Base-by-base conservation (phyloP, 2,113 vertebrate genomes). In the Salvator merianae region DNA sequence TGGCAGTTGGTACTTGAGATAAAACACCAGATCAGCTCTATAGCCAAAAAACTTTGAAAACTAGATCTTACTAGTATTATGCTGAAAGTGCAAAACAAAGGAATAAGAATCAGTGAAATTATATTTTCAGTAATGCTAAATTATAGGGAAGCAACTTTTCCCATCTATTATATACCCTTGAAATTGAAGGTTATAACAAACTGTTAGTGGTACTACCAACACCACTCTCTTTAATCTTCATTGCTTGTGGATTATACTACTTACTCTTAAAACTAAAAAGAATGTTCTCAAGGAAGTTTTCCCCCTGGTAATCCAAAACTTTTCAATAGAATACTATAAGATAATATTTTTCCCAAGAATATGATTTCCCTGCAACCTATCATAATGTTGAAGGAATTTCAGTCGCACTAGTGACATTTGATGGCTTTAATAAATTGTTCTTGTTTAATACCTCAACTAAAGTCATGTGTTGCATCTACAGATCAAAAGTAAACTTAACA, bases 41-140 rank as follows among this genome's bases (percentile, higher is more conserved):
- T 32, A 18, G 88, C 79, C 24, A 77, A 77, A 59, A 88, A 82
- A 9, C 24, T 12, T 16, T 81, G n/a, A 36, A 28, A 76, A 40
- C 4, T 30, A 36, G 76, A 74, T 84, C 16, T 59, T 5, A 40
- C 7, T 28, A 0, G 0, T 87, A 72, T 79, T 66, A 16, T 5
- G 34, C n/a, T 47, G 63, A 71, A 88, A 34, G 9, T 28, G 5
- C 53, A 82, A 72, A 72, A 70, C 66, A 43, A 81, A 87, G 81
- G 14, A 1, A 6, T 32, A 87, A 73, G 26, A 76, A 79, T 26
- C 36, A 77, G n/a, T n/a, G 72, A 79, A 77, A 83, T 65, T 77
- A 5, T 89, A 26, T 90, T 90, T 87, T 88, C 82, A 79, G 32
- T 75, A 47, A 87, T 89, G 66, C 10, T 18, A 63, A 80, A 62